These are phyloP conservation scores for Notarius lentiginosus DNA, from an alignment of 2,113 vertebrate species.

Conservation along the genomic window DNA sequence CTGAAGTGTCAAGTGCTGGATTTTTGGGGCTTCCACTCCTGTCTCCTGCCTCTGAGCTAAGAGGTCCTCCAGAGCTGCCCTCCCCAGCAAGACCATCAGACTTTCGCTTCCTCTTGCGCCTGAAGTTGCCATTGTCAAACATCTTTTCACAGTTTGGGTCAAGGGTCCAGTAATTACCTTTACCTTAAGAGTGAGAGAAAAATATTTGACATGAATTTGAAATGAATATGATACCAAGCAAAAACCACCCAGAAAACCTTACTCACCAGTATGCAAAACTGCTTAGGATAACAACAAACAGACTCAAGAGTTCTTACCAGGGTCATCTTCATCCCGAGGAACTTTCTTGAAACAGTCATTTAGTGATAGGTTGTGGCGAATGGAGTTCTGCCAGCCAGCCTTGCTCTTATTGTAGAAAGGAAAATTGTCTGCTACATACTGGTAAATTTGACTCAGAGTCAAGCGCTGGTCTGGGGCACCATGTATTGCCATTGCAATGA, in stretches of 20 bases:
- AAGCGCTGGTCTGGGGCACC: slow-evolving; percentile 89
- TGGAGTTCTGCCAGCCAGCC: slow-evolving; percentile 96
- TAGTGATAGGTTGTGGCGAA: slow-evolving; percentile 90
- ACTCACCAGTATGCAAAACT: neutral
- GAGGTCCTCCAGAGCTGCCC: slow-evolving; percentile 56
- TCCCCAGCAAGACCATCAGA: slow-evolving; percentile 76
- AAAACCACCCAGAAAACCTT: neutral
- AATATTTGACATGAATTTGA: neutral
- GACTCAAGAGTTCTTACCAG: slow-evolving; percentile 74
- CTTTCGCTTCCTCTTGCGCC: slow-evolving; percentile 97
- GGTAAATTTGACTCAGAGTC: slow-evolving; percentile 98
- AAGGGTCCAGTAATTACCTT: slow-evolving; percentile 98
- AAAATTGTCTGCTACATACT: slow-evolving; percentile 98
- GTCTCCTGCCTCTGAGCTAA: slow-evolving; percentile 78
- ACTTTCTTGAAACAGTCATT: slow-evolving; percentile 98
- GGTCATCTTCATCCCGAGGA: slow-evolving; percentile 94
- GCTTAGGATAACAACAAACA: neutral
- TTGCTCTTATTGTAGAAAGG: slow-evolving; percentile 99
- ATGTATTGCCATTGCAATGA: slow-evolving; percentile 98
- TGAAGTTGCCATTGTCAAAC: slow-evolving; percentile 99
- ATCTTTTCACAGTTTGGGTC: slow-evolving; percentile 99
- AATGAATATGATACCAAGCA: neutral
- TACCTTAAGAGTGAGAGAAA: slow-evolving; percentile 74
- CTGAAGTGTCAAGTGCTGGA: slow-evolving; percentile 69
- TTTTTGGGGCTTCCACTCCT: slow-evolving; percentile 72